A percentile compares a stretch with the other conserved stretches of the same genome.
These are phyloP conservation scores for Hippocampus guttulatus DNA, from an alignment of 2,113 vertebrate species.

Conservation along the genomic window DNA sequence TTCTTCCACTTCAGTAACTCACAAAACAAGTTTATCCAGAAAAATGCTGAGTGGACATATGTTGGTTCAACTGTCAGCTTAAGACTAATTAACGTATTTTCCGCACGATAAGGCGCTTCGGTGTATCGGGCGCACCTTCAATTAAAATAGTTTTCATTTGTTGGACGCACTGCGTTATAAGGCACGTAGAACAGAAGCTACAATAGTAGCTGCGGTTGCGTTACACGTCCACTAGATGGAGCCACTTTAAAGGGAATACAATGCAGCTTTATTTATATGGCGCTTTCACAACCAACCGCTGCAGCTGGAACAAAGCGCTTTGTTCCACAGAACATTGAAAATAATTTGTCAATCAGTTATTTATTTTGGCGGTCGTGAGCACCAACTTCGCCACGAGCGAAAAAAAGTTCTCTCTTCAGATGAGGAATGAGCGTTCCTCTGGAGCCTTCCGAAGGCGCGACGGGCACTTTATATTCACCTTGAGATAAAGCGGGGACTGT, in stretches of 20 bases:
- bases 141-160: no score
- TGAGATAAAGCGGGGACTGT: conserved; percentile 17
- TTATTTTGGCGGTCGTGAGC: neutral
- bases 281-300: no score
- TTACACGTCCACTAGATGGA: no score
- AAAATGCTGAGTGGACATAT: neutral
- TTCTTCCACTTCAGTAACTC: neutral
- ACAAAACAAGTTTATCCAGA: neutral
- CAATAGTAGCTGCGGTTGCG: no score
- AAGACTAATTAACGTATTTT: neutral
- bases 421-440: neutral
- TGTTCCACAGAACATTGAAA: no score
- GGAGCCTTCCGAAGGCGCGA: neutral
- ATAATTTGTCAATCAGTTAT: neutral
- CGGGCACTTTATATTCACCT: conserved; percentile 26
- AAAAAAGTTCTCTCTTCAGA: neutral
- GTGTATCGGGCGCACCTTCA: no score
- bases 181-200: no score
- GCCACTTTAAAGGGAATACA: no score
- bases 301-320: no score
- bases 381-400: neutral
- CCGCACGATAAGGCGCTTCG: no score
- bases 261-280: no score
- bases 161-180: no score
- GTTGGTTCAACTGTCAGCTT: neutral